phyloP scores from a whole-genome alignment of 2,888 invertebrate species.

The Mechanitis mazaeus region DNA sequence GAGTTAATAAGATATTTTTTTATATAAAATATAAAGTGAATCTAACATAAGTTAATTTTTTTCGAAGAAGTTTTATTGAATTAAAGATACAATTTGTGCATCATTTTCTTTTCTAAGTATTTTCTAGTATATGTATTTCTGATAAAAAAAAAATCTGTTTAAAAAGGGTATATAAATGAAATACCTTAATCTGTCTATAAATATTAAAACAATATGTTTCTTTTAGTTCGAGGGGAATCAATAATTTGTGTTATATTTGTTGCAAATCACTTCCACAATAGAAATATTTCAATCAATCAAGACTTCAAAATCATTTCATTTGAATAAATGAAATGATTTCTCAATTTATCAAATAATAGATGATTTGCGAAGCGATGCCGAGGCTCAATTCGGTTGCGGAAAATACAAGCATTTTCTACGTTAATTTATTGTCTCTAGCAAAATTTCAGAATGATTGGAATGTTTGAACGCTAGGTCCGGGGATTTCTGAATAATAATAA shows the following conservation, averaged over 20 bases:
- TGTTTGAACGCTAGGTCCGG: neutral
- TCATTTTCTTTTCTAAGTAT: no score
- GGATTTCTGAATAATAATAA: neutral
- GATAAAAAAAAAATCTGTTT: no score
- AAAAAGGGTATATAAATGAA: no score
- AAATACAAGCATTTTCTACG: conserved; percentile 14
- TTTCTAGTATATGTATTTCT: no score
- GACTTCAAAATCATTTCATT: conserved; percentile 20
- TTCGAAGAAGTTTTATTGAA: neutral
- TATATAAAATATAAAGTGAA: neutral
- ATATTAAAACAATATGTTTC: conserved; percentile 3
- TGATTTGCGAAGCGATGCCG: conserved; percentile 16
- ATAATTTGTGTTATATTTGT: conserved; percentile 9
- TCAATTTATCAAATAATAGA: conserved; percentile 23
- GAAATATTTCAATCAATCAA: conserved; percentile 23
- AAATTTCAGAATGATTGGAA: conserved; percentile 3
- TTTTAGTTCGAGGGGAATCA: neutral
- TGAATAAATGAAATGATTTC: conserved; percentile 16
- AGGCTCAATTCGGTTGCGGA: conserved; percentile 10
- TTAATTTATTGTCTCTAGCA: conserved; percentile 8
- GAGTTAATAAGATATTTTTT: neutral
- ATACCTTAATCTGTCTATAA: neutral
- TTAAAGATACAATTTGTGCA: no score
- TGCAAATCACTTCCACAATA: conserved; percentile 13
- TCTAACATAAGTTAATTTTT: neutral